Evolutionary conservation across 1,140 invertebrate species (phyloP).

Genomic region (Caenorhabditis briggsae): DNA sequence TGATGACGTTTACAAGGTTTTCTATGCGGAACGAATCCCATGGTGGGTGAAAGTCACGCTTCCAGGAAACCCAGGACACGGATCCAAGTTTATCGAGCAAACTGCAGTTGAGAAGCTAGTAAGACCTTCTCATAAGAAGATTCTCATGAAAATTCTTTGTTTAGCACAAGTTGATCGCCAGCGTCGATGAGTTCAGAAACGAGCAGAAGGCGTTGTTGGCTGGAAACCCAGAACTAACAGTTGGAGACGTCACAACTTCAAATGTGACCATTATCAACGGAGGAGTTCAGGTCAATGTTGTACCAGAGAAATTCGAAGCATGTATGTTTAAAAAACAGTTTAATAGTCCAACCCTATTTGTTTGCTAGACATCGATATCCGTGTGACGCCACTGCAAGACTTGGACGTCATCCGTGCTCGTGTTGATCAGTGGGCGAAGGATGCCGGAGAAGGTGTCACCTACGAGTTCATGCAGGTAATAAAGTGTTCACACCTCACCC

Average conservation of each 20-base stretch:
- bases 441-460: slow-evolving; percentile 86
- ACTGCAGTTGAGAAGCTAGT: slow-evolving; percentile 89
- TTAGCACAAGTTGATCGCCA: slow-evolving; percentile 83
- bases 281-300: slow-evolving; percentile 91
- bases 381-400: slow-evolving; percentile 55
- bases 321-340: slow-evolving; percentile 57
- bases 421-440: slow-evolving; percentile 85
- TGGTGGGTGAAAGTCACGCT: slow-evolving; percentile 84
- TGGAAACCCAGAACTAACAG: slow-evolving; percentile 81
- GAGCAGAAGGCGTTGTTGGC: slow-evolving; percentile 83
- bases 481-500: slow-evolving; percentile 1
- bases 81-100: slow-evolving; percentile 85
- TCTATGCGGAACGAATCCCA: slow-evolving; percentile 85
- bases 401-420: slow-evolving; percentile 83
- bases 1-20: slow-evolving; percentile 83
- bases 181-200: slow-evolving; percentile 84
- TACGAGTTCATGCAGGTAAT: slow-evolving; percentile 83
- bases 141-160: slow-evolving; percentile 57
- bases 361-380: slow-evolving; percentile 80
- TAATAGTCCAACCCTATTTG: too few species aligned
- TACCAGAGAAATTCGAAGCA: slow-evolving; percentile 86
- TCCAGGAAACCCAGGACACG: slow-evolving; percentile 89
- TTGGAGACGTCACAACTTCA: slow-evolving; percentile 89
- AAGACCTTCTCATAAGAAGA: slow-evolving; percentile 35
- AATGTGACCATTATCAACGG: slow-evolving; percentile 90